These are phyloP conservation scores for Cotesia chilonis DNA, from an alignment of 1,140 invertebrate species.

Conservation along the genomic window DNA sequence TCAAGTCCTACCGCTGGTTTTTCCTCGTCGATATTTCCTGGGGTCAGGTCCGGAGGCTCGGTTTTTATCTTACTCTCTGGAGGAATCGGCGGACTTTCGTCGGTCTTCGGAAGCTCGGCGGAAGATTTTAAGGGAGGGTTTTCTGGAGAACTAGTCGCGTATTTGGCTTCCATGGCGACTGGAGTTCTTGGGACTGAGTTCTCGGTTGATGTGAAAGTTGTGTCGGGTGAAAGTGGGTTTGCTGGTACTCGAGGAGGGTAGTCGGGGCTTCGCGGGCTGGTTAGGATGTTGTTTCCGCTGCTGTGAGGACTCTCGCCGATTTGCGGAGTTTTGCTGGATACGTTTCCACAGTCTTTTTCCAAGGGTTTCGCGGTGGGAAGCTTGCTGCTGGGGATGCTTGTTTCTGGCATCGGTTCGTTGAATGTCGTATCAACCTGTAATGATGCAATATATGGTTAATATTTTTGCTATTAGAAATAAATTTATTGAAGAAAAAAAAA, in stretches of 20 bases:
- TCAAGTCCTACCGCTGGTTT: background rate
- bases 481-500: too few relatives aligned
- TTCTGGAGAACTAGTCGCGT: background rate
- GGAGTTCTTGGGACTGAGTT: constrained; percentile 30
- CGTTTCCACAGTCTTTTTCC: constrained; percentile 52
- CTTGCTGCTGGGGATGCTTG: constrained; percentile 32
- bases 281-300: constrained; percentile 47
- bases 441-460: background rate
- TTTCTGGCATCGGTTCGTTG: constrained; percentile 41
- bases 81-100: background rate
- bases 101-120: too few relatives aligned
- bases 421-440: constrained; percentile 49
- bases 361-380: constrained; percentile 38
- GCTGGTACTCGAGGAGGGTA: constrained; percentile 56
- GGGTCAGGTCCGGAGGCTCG: constrained; percentile 34
- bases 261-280: constrained; percentile 60
- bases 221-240: constrained; percentile 48
- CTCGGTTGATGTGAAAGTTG: constrained; percentile 41
- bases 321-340: constrained; percentile 55
- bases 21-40: too few relatives aligned
- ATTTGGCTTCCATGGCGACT: constrained; percentile 47
- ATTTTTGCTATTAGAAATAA: too few relatives aligned
- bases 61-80: constrained; percentile 39
- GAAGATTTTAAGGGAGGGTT: too few relatives aligned
- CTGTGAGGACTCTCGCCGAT: constrained; percentile 58